Evolutionary conservation across 2,888 invertebrate species (phyloP).

Genomic region (Pardosa pseudoannulata): DNA sequence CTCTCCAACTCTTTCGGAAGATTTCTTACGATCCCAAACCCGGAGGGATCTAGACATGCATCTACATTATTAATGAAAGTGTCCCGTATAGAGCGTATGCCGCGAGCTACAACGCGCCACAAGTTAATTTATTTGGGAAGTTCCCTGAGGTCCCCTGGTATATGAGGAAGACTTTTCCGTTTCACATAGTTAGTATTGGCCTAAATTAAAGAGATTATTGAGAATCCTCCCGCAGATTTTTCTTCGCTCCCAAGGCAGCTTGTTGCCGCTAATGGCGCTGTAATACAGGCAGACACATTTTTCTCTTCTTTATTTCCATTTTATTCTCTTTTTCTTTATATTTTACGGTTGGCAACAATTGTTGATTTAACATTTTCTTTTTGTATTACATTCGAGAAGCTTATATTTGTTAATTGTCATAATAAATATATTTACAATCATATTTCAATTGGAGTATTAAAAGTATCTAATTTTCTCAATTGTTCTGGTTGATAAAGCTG

Average conservation of each 20-base stretch:
- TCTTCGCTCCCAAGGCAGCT: not conserved
- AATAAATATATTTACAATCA: no score
- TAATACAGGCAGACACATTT: no score
- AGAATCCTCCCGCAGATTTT: not conserved
- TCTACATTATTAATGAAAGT: constrained; percentile 17
- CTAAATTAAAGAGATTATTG: not conserved
- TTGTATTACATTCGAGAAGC: no score
- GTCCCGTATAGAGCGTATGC: not conserved
- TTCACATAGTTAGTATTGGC: not conserved
- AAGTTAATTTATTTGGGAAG: not conserved
- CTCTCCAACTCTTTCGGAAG: not conserved
- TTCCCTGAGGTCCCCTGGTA: not conserved
- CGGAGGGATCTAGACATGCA: not conserved
- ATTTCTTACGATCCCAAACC: not conserved
- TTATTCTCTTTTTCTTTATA: no score
- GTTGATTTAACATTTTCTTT: no score
- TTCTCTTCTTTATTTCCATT: no score
- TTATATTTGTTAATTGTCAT: no score
- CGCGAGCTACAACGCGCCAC: not conserved
- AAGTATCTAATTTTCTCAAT: no score
- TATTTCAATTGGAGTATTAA: no score
- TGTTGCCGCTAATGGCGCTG: no score
- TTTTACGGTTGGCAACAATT: no score
- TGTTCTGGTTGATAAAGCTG: no score
- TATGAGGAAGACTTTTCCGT: not conserved